Base-by-base conservation (phyloP, 2,113 vertebrate genomes). In the mouse (Mus musculus) region DNA sequence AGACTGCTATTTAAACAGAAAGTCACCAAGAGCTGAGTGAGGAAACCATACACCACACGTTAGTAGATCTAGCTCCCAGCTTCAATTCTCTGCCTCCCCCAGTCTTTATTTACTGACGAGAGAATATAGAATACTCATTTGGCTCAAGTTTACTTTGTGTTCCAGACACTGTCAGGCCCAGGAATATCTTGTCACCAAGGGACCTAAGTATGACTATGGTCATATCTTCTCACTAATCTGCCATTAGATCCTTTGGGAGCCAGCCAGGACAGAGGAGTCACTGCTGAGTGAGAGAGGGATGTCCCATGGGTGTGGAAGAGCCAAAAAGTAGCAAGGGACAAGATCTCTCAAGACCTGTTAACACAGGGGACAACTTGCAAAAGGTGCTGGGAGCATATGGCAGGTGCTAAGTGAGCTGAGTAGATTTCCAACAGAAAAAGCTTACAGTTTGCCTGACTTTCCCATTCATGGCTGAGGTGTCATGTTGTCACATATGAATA, bases 261-360 rank as follows among this genome's bases (percentile, higher is more conserved):
- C n/a, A 19, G 30, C 33, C 14, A 3, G 88, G 36, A 63, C 77
- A 52, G 13, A 6, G 20, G 8, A 42, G 49, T 33, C 10, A 24
- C 63, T 7, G 30, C 10, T 1, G 61, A 46, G 33, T 42, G 52
- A 39, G 20, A 33, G 2, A 65, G 63, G 54, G 63, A 52, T 84
- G 9, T 14, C 33, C 16, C 14, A 77, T 14, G 73, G 61, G 28
- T 19, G 8, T 7, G 3, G 16, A 39, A 6, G 9, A 39, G 61
- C 22, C 16, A 26, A 46, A 8, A 49, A 28, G 12, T 7, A 20
- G 1, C 5, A 22, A 65, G 54, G 49, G 26, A 49, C 17, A 16
- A 36, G 0, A 13, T 4, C 1, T 33, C 14, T 9, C n/a, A 2
- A 63, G 42, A 11, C 20, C 28, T 67, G 59, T 8, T 0, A 30